Evolutionary conservation across 2,888 invertebrate species (phyloP).

Genomic region (Notodonta dromedarius): DNA sequence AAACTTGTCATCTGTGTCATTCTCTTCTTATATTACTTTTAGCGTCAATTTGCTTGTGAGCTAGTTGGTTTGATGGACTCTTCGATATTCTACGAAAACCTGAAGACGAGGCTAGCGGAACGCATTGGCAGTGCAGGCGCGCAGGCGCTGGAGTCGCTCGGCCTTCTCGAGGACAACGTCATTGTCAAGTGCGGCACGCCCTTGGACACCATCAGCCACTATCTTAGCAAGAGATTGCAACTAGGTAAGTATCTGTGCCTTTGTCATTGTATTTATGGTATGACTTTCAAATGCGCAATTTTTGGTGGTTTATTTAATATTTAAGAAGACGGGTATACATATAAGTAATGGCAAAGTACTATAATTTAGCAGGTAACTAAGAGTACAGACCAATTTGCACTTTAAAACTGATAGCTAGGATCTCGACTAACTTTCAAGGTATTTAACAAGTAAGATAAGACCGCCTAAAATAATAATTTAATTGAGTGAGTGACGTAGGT

Average conservation of each 20-base stretch:
- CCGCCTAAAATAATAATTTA: no score
- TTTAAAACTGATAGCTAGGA: background rate
- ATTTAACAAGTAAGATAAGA: no score
- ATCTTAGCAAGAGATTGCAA: slow-evolving; percentile 91
- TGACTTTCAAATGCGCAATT: no score
- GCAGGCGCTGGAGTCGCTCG: slow-evolving; percentile 93
- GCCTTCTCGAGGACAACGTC: slow-evolving; percentile 92
- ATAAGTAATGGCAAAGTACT: background rate
- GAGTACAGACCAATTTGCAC: background rate
- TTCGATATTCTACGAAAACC: slow-evolving; percentile 96
- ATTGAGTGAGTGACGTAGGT: no score
- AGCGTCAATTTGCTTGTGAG: slow-evolving; percentile 94
- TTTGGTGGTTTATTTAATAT: no score
- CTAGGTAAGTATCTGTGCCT: slow-evolving; percentile 83
- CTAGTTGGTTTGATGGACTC: slow-evolving; percentile 92
- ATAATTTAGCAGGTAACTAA: slow-evolving; percentile 42
- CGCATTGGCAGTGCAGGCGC: slow-evolving; percentile 89
- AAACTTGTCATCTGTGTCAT: no score
- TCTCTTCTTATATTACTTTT: slow-evolving; percentile 27
- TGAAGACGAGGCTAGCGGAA: slow-evolving; percentile 93
- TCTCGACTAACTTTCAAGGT: no score
- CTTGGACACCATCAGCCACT: slow-evolving; percentile 96
- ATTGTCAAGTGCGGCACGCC: slow-evolving; percentile 94
- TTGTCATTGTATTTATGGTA: no score
- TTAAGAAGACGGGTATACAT: no score